Conservation (phyloP, 2,888 invertebrate genomes). For the Epsilonema sp. region DNA sequence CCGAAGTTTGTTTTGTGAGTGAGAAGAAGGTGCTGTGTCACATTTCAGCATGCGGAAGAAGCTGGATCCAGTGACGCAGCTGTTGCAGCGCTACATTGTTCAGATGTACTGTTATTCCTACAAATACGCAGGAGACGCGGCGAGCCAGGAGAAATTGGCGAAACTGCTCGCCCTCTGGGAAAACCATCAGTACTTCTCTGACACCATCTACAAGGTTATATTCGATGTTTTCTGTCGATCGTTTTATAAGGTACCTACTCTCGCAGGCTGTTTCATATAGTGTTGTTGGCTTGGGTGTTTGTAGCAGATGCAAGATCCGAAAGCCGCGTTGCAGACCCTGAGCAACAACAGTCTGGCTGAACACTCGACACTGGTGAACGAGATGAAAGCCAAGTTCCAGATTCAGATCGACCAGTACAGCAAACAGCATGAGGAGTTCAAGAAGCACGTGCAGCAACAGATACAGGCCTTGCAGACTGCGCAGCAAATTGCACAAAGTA, state of each 20-base stretch:
- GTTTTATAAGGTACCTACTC: too few species aligned
- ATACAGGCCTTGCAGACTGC: slow-evolving; percentile 11
- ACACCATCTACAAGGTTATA: slow-evolving; percentile 19
- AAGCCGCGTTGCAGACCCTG: slow-evolving; percentile 19
- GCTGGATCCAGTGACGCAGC: slow-evolving; percentile 72
- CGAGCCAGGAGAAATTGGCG: slow-evolving; percentile 46
- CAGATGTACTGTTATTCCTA: slow-evolving; percentile 92
- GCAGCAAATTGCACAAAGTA: neutral
- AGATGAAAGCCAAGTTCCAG: slow-evolving; percentile 57
- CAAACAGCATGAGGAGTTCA: slow-evolving; percentile 83
- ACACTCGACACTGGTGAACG: slow-evolving; percentile 53
- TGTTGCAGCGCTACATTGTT: slow-evolving; percentile 80
- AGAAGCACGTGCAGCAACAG: slow-evolving; percentile 52
- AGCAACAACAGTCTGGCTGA: slow-evolving; percentile 36
- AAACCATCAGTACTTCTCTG: slow-evolving; percentile 47
- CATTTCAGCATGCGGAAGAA: slow-evolving; percentile 85
- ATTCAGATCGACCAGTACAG: slow-evolving; percentile 71
- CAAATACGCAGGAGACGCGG: slow-evolving; percentile 42
- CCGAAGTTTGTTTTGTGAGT: too few species aligned
- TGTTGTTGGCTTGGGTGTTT: too few species aligned
- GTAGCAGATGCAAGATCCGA: slow-evolving; percentile 54
- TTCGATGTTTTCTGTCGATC: neutral
- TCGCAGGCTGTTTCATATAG: too few species aligned
- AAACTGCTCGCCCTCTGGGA: slow-evolving; percentile 84
- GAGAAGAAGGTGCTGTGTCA: too few species aligned